Evolutionary conservation across 2,113 vertebrate genomes (phyloP).

Genomic region (Turnix velox): DNA sequence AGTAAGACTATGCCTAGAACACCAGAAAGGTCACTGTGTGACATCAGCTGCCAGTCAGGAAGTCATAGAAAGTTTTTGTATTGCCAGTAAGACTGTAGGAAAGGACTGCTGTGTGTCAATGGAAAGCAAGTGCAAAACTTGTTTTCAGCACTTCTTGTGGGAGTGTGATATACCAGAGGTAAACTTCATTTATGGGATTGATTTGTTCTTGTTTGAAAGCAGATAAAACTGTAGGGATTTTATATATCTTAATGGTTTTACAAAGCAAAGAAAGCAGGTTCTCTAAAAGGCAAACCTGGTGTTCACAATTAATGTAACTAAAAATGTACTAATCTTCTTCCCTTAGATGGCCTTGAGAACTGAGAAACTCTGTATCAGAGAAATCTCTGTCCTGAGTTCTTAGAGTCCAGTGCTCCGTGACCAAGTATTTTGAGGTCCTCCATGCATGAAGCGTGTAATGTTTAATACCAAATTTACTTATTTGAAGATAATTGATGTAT

Average conservation of each 20-base stretch:
- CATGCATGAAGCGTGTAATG: not conserved
- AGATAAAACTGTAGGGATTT: not conserved
- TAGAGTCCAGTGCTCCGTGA: not conserved
- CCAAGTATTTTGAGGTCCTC: not conserved
- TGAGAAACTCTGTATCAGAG: not conserved
- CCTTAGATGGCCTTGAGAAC: not conserved
- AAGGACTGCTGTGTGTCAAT: not conserved
- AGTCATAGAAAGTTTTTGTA: not conserved
- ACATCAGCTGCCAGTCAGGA: not conserved
- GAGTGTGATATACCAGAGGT: not conserved
- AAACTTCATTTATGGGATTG: not conserved
- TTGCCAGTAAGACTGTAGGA: not conserved
- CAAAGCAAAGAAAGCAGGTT: not conserved
- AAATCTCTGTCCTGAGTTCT: not conserved
- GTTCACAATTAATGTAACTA: not conserved
- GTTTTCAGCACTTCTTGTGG: not conserved
- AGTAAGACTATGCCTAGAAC: not conserved
- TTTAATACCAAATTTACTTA: not conserved
- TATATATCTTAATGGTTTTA: not conserved
- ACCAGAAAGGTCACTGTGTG: not conserved
- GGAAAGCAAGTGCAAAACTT: not conserved
- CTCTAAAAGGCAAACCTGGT: not conserved
- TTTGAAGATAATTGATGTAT: not conserved
- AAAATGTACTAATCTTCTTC: not conserved
- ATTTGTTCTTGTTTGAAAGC: not conserved